Evolutionary conservation across 1,140 invertebrate genomes (phyloP), one percentile per base, ranked within the genome.

Genomic region (Cydia splendana): DNA sequence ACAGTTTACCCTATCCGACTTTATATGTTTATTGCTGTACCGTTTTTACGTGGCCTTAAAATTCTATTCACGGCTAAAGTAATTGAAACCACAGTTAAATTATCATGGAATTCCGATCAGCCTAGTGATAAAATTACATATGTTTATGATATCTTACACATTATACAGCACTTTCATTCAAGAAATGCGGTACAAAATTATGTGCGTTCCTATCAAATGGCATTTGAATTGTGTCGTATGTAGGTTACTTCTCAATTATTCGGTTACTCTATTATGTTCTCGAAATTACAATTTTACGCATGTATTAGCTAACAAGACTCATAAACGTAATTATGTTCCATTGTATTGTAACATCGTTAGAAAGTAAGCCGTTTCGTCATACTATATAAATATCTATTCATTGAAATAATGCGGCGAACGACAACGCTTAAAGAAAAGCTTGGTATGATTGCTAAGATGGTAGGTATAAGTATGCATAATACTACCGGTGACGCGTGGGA

Each of bases 311-410:
- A 75, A 79, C 74, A 79, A 80, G 67, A 4, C 28, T 71, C 65
- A 75, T 79, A 84, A 83, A 87, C 82, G 76, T 80, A 84, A 82
- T 85, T 78, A 81, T 79, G 75, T 67, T 34, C 53, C 78, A 81
- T 87, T 83, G 82, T 81, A 77, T 71, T 42, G 77, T 28, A 73
- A 73, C 79, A 84, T 18, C 30, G 67, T 85, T 87, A 88, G 86
- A 88, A 88, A 87, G 85, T 84, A 79, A 79, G 79, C 65, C 75
- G 83, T 85, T 85, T 86, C 84, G 82, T 84, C 81, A 87, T 82
- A 80, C 77, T 62, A 71, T 18, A 71, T 71, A 76, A 81, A 78
- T 77, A 78, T 77, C 82, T 80, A 85, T 87, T 87, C 84, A 86
- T 84, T 81, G 80, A 75, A 76, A 85, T 88, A 86, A 87, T 87